phyloP scores from a whole-genome alignment of 2,888 invertebrate genomes.

The Podabrus alpinus region DNA sequence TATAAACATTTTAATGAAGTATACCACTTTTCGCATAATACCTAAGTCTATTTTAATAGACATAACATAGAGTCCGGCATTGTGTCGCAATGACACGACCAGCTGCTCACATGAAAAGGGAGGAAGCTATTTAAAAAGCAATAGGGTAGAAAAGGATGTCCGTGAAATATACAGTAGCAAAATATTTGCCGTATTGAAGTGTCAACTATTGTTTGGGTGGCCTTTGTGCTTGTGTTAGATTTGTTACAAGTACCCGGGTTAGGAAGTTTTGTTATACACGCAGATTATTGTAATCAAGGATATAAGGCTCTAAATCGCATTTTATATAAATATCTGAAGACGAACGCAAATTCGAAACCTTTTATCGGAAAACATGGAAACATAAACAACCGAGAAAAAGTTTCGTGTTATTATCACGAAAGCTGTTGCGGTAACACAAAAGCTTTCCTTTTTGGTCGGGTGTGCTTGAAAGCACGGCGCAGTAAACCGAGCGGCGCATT shows the following conservation, averaged over 20 bases:
- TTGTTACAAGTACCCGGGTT: constrained; percentile 47
- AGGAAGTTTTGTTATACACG: constrained; percentile 33
- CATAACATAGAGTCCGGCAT: constrained; percentile 50
- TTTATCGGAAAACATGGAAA: constrained; percentile 39
- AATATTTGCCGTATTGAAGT: constrained; percentile 57
- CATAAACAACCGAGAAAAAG: constrained; percentile 50
- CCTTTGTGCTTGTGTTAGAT: constrained; percentile 52
- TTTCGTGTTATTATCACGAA: constrained; percentile 50
- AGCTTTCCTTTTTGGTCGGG: constrained; percentile 42
- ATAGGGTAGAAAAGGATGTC: constrained; percentile 40
- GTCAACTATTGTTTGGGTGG: constrained; percentile 54
- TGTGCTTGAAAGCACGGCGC: constrained; percentile 50
- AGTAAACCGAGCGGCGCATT: constrained; percentile 51
- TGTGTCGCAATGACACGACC: constrained; percentile 50
- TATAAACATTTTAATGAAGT: constrained; percentile 57
- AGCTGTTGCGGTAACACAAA: constrained; percentile 49
- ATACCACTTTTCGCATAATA: constrained; percentile 53
- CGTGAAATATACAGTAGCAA: constrained; percentile 47
- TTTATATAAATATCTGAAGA: not conserved
- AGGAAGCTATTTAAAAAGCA: constrained; percentile 30
- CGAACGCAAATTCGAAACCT: not conserved
- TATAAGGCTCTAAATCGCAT: not conserved
- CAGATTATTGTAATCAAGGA: not conserved
- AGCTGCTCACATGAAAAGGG: constrained; percentile 47
- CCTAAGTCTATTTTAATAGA: constrained; percentile 55